Percentiles rank a stretch among this genome's conserved stretches.
phyloP scores from a whole-genome alignment of 2,888 invertebrate genomes.

The Melinopterus prodromus region DNA sequence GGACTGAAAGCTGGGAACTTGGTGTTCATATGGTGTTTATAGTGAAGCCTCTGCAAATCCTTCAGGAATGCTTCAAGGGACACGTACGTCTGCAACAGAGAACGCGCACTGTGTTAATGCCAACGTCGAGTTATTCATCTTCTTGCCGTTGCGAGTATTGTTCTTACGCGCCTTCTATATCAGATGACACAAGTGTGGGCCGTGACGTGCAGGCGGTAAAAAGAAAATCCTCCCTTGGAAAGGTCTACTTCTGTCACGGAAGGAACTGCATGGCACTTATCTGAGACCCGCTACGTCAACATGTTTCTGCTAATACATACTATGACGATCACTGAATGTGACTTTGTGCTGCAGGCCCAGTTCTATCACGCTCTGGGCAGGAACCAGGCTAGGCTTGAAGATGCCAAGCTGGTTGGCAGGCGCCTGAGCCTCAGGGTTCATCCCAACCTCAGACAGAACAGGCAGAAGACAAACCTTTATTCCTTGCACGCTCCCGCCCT shows the following conservation, averaged over 20 bases:
- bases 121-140: slow-evolving; percentile 44
- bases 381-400: slow-evolving; percentile 42
- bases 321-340: slow-evolving; percentile 59
- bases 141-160: slow-evolving; percentile 46
- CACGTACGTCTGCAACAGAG: slow-evolving; percentile 40
- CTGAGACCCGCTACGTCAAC: slow-evolving; percentile 43
- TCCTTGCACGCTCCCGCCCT: slow-evolving; percentile 49
- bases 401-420: slow-evolving; percentile 52
- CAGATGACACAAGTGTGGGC: slow-evolving; percentile 60
- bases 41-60: slow-evolving; percentile 29
- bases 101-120: slow-evolving; percentile 47
- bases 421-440: slow-evolving; percentile 52
- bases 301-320: slow-evolving; percentile 60
- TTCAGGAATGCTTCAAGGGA: slow-evolving; percentile 42
- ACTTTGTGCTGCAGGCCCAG: slow-evolving; percentile 59
- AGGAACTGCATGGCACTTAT: slow-evolving; percentile 55
- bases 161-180: slow-evolving; percentile 51
- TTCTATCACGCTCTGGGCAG: slow-evolving; percentile 58
- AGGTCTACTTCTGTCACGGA: slow-evolving; percentile 55
- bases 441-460: slow-evolving; percentile 47
- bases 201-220: slow-evolving; percentile 53
- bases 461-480: slow-evolving; percentile 50
- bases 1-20: not conserved
- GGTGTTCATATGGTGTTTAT: slow-evolving; percentile 36
- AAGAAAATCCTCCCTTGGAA: slow-evolving; percentile 51